Evolutionary conservation across 2,888 invertebrate species (phyloP).

Genomic region (Morpho helenor): DNA sequence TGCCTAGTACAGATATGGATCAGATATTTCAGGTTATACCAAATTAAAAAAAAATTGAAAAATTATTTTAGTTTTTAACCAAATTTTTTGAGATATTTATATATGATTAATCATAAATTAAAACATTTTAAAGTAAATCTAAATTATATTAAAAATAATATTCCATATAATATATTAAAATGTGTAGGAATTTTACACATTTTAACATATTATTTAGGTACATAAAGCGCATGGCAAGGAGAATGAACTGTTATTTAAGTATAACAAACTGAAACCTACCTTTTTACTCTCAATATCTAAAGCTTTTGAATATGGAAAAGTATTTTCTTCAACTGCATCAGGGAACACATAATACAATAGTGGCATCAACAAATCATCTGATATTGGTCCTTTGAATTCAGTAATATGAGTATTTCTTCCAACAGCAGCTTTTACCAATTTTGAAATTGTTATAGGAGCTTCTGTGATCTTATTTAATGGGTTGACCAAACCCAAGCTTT

Average conservation of each 20-base stretch:
- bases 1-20: too few relatives aligned
- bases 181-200: too few relatives aligned
- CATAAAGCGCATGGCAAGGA: background rate
- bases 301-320: slow-evolving; percentile 72
- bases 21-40: too few relatives aligned
- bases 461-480: slow-evolving; percentile 87
- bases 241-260: background rate
- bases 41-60: too few relatives aligned
- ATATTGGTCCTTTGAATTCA: slow-evolving; percentile 86
- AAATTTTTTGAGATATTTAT: too few relatives aligned
- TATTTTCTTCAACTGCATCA: slow-evolving; percentile 86
- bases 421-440: slow-evolving; percentile 74
- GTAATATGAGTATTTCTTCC: slow-evolving; percentile 73
- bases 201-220: too few relatives aligned
- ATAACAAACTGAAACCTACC: slow-evolving; percentile 33
- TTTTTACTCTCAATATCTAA: slow-evolving; percentile 69
- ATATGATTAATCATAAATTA: too few relatives aligned
- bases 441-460: slow-evolving; percentile 84
- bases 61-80: too few relatives aligned
- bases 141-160: too few relatives aligned
- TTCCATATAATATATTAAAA: too few relatives aligned
- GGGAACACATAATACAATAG: slow-evolving; percentile 92
- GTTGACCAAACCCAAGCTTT: slow-evolving; percentile 73
- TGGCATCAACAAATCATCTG: slow-evolving; percentile 85
- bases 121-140: too few relatives aligned